Conservation (phyloP, 2,888 invertebrate species). For the Agrilus mali region DNA sequence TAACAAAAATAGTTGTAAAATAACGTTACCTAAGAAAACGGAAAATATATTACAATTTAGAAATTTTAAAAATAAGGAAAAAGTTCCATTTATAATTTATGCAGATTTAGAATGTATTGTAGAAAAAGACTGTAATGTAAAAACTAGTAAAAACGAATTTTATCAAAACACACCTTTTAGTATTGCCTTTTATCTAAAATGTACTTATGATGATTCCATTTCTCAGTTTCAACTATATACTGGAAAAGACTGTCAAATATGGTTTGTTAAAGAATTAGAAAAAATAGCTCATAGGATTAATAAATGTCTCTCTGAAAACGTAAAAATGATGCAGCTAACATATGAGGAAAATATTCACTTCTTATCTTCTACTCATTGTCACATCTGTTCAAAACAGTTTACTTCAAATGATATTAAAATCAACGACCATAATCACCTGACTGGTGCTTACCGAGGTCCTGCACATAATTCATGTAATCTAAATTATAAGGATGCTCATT, state of each 20-base stretch:
- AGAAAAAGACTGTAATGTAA: not conserved
- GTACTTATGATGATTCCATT: slow-evolving; percentile 1
- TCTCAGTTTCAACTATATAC: not conserved
- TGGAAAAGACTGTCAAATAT: not conserved
- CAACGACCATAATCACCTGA: slow-evolving; percentile 20
- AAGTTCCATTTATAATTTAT: slow-evolving; percentile 7
- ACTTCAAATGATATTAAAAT: slow-evolving; percentile 11
- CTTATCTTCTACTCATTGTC: slow-evolving; percentile 12
- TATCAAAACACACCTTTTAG: slow-evolving; percentile 2
- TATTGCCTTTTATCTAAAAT: too few species aligned
- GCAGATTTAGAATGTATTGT: slow-evolving; percentile 8
- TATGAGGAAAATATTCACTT: too few species aligned
- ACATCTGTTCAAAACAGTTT: slow-evolving; percentile 15
- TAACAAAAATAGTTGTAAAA: slow-evolving; percentile 4
- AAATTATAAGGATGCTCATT: slow-evolving; percentile 16
- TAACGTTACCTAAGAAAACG: slow-evolving; percentile 4
- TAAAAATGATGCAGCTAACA: too few species aligned
- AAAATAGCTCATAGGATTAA: not conserved
- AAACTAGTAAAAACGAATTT: not conserved
- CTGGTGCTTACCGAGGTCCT: slow-evolving; percentile 17
- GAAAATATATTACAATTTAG: too few species aligned
- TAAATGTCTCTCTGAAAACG: too few species aligned
- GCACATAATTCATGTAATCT: slow-evolving; percentile 23
- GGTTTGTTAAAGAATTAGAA: not conserved
- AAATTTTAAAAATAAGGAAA: slow-evolving; percentile 5